Conservation (phyloP, 2,113 vertebrate genomes). For the Mus spicilegus region DNA sequence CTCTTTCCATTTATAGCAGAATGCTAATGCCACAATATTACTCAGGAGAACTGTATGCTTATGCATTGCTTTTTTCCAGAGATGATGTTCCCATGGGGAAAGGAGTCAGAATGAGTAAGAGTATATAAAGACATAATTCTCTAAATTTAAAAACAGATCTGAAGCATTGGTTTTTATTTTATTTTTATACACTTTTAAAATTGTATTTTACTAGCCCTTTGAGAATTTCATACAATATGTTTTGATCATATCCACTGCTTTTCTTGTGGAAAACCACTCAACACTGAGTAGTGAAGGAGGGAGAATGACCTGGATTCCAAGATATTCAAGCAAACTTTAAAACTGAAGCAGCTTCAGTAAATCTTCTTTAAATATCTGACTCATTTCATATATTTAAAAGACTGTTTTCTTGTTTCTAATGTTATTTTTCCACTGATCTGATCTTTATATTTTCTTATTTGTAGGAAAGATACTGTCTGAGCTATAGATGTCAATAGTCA, state of each 20-base stretch:
- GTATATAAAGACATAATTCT: not conserved
- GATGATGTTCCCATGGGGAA: not conserved
- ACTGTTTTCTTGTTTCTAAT: not conserved
- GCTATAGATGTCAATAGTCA: not conserved
- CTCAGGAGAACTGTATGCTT: not conserved
- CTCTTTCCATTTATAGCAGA: not conserved
- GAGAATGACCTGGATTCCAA: not conserved
- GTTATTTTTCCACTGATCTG: not conserved
- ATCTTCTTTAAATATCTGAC: not conserved
- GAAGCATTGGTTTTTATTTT: not conserved
- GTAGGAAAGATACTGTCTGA: too few species aligned
- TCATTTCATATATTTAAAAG: not conserved
- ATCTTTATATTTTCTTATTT: not conserved
- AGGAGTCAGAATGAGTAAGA: not conserved
- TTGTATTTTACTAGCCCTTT: not conserved
- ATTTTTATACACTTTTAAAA: not conserved
- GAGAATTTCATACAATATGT: not conserved
- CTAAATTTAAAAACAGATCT: not conserved
- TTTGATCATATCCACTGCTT: not conserved
- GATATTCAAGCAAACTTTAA: not conserved
- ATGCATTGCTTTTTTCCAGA: not conserved
- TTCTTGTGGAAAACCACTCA: not conserved
- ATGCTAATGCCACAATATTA: not conserved
- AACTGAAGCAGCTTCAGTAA: not conserved
- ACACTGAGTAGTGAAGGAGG: too few species aligned